Evolutionary conservation across 2,113 vertebrate genomes (phyloP), one percentile per base, ranked within the genome.

Genomic region (Phylloscopus whistleri): DNA sequence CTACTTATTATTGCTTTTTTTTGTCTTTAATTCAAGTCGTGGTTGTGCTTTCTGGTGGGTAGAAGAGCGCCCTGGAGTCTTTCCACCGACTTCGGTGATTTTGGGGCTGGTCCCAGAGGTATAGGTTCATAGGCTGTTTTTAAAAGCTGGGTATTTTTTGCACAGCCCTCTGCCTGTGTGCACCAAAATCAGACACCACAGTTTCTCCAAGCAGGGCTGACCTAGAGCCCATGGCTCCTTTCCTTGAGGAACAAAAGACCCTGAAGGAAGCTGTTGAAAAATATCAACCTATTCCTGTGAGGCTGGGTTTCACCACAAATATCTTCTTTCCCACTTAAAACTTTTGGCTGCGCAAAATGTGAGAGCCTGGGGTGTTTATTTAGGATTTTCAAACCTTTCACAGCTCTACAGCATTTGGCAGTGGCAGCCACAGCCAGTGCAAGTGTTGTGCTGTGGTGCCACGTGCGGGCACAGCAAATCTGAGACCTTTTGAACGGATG

Each of bases 1-100:
- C 30, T n/a, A 56, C 84, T 93, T 95, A 78, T 86, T 96, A 92
- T 56, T 68, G 83, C 12, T 43, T 90, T 66, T 66, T 93, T 94
- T 84, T 93, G 37, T 93, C 80, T 91, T 90, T 72, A 88, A 90
- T 93, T 94, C 89, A 81, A 88, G 82, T 78, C 31, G 0, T 68
- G 67, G 55, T 88, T 92, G 56, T 84, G 73, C 27, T 77, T 95
- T 84, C 63, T 90, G 76, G 44, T 90, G 82, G 72, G 80, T 52
- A 64, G 68, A 92, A 64, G 49, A 81, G 63, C 59, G 82, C 76
- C 59, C 73, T 91, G 81, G 94, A 93, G 92, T 56, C 46, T 51
- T 90, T 94, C 84, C 67, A 74, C 74, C 8, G 11, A 77, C 83
- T 95, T 83, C 4, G 13, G 73, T 58, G 79, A 33, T 88, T 83